Evolutionary conservation across 2,888 invertebrate genomes (phyloP), one percentile per base, ranked within the genome.

Genomic region (Stegophylla sp.): DNA sequence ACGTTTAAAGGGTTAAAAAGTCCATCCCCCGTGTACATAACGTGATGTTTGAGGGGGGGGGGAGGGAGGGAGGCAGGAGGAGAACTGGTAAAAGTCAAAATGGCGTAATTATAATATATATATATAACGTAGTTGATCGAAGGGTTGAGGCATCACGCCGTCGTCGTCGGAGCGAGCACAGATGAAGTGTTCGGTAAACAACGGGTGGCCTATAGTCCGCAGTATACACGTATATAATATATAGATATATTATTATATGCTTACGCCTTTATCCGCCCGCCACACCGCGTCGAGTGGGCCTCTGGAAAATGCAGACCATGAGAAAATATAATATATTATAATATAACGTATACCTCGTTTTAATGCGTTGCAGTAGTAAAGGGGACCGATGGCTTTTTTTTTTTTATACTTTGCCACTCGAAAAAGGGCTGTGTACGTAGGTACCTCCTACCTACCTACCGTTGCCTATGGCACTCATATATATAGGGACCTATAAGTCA

Each of bases 141-240:
- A 48, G 79, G 79, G 69, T 69, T 53, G 48, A 79, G 20, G 45
- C 45, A 48, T n/a, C 3, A 5, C 12, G 69, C 34, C 7, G 15
- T 12, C 12, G n/a, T 28, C 26, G 59, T 4, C 15, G 53, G 51
- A 43, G 3, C 41, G 20, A 56, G 28, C 7, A 34, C 34, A 71
- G 69, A 79, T 79, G 64, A 79, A 79, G 79, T 79, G 79, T 79
- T 79, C 59, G 34, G 79, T 61, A 79, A 79, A 79, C 79, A 79
- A 71, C 79, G 69, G 69, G 34, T 23, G 48, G 74, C 63, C 15
- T 15, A 56, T 20, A 17, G 10, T 53, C 56, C 20, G 20, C 12
- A 12, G 34, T 23, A 20, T 23, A 20, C 23, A 45, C 12, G 12
- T 53, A 5, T 69, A 67, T 61, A 74, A 26, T 56, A 53, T 45